Percentiles rank a stretch among this genome's conserved stretches.
phyloP scores from a whole-genome alignment of 2,113 vertebrate species.

The Aptenodytes forsteri region DNA sequence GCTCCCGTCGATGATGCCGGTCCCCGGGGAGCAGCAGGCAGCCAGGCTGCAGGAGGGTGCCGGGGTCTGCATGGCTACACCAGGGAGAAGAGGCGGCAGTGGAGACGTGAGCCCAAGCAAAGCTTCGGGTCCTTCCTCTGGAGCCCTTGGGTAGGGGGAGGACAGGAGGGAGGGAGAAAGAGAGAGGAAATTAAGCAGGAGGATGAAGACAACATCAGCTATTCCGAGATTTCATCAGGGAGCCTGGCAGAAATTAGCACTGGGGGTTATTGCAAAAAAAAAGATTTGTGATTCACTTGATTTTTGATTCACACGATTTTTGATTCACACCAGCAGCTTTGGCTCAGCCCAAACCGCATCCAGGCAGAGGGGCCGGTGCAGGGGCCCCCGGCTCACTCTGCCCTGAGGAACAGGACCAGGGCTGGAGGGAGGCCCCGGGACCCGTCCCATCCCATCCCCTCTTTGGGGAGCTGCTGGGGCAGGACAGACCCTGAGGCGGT shows the following conservation, averaged over 20 bases:
- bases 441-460: background rate
- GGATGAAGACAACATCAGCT: background rate
- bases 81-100: background rate
- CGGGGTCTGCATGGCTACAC: constrained; percentile 20
- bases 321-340: background rate
- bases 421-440: background rate
- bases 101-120: background rate
- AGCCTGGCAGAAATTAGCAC: background rate
- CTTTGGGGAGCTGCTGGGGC: background rate
- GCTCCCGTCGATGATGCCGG: background rate
- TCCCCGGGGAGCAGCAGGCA: background rate
- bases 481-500: background rate
- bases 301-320: background rate
- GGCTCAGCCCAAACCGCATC: background rate
- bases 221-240: background rate
- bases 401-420: background rate
- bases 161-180: background rate
- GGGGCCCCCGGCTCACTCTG: rapidly evolving
- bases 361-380: rapidly evolving
- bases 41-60: background rate
- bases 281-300: background rate
- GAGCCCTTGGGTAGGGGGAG: constrained; percentile 24
- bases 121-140: constrained; percentile 15
- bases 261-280: background rate
- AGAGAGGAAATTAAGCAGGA: constrained; percentile 47